Evolutionary conservation across 2,113 vertebrate genomes (phyloP).

Genomic region (Ailurus styani): DNA sequence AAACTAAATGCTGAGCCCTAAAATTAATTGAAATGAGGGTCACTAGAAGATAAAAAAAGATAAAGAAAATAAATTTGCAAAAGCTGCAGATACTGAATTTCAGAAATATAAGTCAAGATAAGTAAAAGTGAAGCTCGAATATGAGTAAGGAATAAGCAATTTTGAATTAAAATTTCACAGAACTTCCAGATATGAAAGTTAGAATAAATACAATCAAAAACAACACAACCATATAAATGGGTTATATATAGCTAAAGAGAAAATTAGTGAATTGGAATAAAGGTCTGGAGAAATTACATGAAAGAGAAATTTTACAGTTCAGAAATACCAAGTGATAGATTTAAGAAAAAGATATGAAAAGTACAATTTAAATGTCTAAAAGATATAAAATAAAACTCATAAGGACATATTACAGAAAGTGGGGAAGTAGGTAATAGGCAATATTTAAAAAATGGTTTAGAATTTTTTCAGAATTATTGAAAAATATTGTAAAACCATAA

Average conservation of each 20-base stretch:
- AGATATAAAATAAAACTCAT: not conserved
- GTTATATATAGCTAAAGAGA: not conserved
- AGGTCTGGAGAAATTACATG: not conserved
- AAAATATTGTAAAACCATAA: not conserved
- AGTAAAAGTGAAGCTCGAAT: not conserved
- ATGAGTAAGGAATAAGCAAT: not conserved
- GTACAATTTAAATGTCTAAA: not conserved
- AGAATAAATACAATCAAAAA: not conserved
- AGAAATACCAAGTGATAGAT: not conserved
- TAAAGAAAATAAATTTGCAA: not conserved
- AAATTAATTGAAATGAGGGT: not conserved
- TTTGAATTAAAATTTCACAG: not conserved
- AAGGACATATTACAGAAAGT: not conserved
- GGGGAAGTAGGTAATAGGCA: not conserved
- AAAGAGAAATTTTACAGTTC: not conserved
- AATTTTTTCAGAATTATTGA: not conserved
- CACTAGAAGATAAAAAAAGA: not conserved
- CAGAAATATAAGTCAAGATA: not conserved
- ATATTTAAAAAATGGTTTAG: not conserved
- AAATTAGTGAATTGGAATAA: not conserved
- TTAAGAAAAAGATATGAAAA: not conserved
- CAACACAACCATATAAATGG: not conserved
- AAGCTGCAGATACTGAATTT: not conserved
- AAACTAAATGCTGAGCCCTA: not conserved
- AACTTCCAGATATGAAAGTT: not conserved